A percentile compares a stretch with the other conserved stretches of the same genome.
phyloP scores from a whole-genome alignment of 2,888 invertebrate genomes.

The Cephus sareptanus region DNA sequence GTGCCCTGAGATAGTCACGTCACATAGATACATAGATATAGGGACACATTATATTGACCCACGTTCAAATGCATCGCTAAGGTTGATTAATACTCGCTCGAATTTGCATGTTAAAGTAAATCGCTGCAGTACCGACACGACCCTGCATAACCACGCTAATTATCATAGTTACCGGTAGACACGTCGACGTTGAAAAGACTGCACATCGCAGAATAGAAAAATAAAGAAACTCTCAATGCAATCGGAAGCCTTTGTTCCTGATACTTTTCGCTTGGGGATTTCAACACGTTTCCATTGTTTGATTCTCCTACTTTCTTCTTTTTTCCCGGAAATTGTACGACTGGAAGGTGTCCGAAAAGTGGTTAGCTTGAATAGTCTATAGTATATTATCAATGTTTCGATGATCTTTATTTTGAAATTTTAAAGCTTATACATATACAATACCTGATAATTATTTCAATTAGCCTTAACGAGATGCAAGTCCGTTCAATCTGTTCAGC shows the following conservation, averaged over 20 bases:
- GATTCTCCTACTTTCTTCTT: not conserved
- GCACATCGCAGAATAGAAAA: not conserved
- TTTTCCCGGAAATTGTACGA: not conserved
- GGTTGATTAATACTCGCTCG: not conserved
- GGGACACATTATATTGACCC: not conserved
- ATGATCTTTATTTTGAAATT: too few species aligned
- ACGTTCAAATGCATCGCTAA: not conserved
- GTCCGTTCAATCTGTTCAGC: too few species aligned
- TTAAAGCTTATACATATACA: too few species aligned
- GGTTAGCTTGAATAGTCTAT: not conserved
- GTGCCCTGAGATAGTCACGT: not conserved
- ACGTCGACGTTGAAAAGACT: not conserved
- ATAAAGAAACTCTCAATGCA: not conserved
- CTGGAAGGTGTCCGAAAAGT: not conserved
- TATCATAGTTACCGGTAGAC: not conserved
- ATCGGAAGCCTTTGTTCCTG: not conserved
- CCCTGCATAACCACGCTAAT: not conserved
- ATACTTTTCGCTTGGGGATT: not conserved
- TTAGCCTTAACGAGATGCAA: too few species aligned
- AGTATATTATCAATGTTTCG: not conserved
- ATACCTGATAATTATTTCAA: too few species aligned
- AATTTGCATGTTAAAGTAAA: not conserved
- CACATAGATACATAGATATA: not conserved
- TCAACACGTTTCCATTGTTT: conserved; percentile 1
- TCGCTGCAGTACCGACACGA: not conserved